Percentiles rank a stretch among this genome's conserved stretches.
Conservation (phyloP, 2,113 vertebrate species). For the Takifugu flavidus region DNA sequence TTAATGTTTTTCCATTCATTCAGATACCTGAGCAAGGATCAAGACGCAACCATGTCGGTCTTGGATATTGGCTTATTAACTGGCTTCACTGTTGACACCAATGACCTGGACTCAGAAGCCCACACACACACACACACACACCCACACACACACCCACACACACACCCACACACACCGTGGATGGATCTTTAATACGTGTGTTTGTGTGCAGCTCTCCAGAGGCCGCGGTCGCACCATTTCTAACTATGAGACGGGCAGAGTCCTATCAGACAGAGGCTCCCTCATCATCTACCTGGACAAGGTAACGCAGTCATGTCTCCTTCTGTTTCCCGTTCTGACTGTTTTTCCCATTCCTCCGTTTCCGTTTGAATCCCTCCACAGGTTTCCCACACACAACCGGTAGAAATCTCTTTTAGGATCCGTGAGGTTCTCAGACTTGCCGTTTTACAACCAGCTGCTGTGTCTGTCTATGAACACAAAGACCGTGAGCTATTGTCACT, state of each 20-base stretch:
- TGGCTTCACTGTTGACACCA: conserved; percentile 64
- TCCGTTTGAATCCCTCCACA: conserved; percentile 23
- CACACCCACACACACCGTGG: background rate
- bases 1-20: background rate
- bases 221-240: conserved; percentile 70
- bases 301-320: conserved; percentile 52
- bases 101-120: conserved; percentile 60
- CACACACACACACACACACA: background rate
- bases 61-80: conserved; percentile 76
- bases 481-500: conserved; percentile 38
- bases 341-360: background rate
- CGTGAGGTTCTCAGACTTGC: conserved; percentile 70
- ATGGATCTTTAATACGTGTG: background rate
- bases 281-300: conserved; percentile 85
- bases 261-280: conserved; percentile 70
- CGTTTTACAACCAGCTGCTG: conserved; percentile 75
- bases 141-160: background rate
- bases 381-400: conserved; percentile 57
- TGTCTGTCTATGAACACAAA: conserved; percentile 82
- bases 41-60: conserved; percentile 70
- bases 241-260: conserved; percentile 75
- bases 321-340: conserved; percentile 3
- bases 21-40: conserved; percentile 38
- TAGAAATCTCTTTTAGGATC: conserved; percentile 71
- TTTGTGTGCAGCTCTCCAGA: conserved; percentile 63